Evolutionary conservation across 2,113 vertebrate genomes (phyloP).

Genomic region (Tetrao urogallus): DNA sequence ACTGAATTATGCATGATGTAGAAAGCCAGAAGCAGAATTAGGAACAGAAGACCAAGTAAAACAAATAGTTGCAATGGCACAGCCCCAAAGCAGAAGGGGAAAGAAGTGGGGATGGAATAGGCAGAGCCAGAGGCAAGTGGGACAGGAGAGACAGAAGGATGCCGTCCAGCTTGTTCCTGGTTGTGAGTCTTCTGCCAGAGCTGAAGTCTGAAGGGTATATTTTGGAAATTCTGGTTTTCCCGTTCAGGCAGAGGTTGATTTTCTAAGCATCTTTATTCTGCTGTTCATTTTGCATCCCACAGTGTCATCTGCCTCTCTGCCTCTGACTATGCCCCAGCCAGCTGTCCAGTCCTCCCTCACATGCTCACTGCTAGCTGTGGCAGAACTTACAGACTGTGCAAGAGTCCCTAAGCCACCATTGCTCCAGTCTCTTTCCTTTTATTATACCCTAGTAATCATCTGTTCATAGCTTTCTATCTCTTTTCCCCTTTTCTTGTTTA

Average conservation of each 20-base stretch:
- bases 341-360: neutral
- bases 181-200: rapidly evolving
- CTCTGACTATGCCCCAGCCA: neutral
- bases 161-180: neutral
- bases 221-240: neutral
- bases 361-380: neutral
- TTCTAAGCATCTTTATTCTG: neutral
- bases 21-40: neutral
- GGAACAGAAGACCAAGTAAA: neutral
- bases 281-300: neutral
- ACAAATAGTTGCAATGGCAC: neutral
- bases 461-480: neutral
- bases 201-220: neutral
- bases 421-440: neutral
- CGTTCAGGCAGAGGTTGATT: neutral
- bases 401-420: neutral
- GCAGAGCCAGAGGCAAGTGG: neutral
- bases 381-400: neutral
- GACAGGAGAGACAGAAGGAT: neutral
- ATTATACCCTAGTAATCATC: neutral
- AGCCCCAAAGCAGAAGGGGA: neutral
- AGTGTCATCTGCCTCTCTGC: neutral
- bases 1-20: neutral
- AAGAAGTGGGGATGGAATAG: neutral
- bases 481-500: neutral